These are phyloP conservation scores for Cabera pusaria DNA, from an alignment of 2,888 invertebrate species.

Conservation along the genomic window DNA sequence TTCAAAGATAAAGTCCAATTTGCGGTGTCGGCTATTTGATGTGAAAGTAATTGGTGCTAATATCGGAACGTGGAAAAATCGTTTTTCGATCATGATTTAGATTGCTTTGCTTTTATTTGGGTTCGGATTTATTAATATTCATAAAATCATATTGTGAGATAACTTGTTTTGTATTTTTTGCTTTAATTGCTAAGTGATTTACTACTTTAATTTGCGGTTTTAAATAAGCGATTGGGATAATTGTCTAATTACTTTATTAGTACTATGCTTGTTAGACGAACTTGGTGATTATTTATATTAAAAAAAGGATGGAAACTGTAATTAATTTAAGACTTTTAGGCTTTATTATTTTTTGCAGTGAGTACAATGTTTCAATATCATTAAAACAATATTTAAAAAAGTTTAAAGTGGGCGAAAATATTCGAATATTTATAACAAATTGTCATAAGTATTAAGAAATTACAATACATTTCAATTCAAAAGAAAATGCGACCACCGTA, in stretches of 20 bases:
- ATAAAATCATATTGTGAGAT: conserved; percentile 15
- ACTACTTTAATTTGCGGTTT: conserved; percentile 7
- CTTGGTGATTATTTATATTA: too few relatives aligned
- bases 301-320: too few relatives aligned
- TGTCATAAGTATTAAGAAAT: too few relatives aligned
- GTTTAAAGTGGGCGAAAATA: too few relatives aligned
- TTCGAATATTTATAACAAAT: too few relatives aligned
- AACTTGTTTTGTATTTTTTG: conserved; percentile 9
- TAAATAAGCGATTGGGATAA: neutral
- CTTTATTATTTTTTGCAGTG: too few relatives aligned
- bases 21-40: conserved; percentile 1
- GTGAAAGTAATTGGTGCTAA: conserved; percentile 28
- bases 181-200: conserved; percentile 17
- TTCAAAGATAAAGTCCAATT: conserved; percentile 5
- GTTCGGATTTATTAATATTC: conserved; percentile 17
- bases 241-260: neutral
- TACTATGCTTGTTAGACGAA: too few relatives aligned
- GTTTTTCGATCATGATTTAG: conserved; percentile 24
- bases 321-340: too few relatives aligned
- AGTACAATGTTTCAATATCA: too few relatives aligned
- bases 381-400: too few relatives aligned
- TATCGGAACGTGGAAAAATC: conserved; percentile 23
- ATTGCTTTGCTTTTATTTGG: conserved; percentile 18
- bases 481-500: too few relatives aligned
- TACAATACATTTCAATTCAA: too few relatives aligned